Base-by-base conservation (phyloP, 2,113 vertebrate species). In the Sphaerodactylus townsendi region DNA sequence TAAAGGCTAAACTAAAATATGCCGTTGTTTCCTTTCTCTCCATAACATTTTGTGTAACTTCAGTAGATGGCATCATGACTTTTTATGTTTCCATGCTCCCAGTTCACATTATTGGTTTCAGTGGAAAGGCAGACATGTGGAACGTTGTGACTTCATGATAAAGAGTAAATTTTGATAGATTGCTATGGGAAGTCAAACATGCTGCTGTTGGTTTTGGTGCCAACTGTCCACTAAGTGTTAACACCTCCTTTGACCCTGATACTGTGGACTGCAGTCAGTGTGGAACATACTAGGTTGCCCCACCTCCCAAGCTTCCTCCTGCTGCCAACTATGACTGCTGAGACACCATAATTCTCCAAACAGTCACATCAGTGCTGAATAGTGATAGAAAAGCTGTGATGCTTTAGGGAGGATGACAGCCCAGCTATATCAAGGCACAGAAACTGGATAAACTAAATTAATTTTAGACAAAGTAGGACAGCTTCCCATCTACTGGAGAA, bases 391-490 rank as follows among this genome's bases (percentile, higher is more conserved):
- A 76, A 53, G 25, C 64, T n/a, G 15, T 75, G 73, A 30, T 28
- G 68, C 25, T 28, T 53, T 10, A n/a, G 66, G 62, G 68, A 39
- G 21, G 35, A 23, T 76, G 72, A 53, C 62, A 76, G 72, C 59
- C 28, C 72, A n/a, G 72, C 62, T 83, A 76, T 15, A 83, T 84
- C 82, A 84, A 84, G 30, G 82, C 35, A 41, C 15, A 84, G 35
- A 39, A 69, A 23, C 41, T 41, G 21, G 64, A 41, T 53, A 39
- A 23, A 84, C 23, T 84, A 37, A 64, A 75, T 83, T 48, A 75
- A 83, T 74, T 59, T 75, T 50, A 75, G 44, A 65, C 39, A 75
- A 84, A 77, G 46, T 84, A 48, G 64, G 64, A n/a, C 82, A 59
- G 46, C 11, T 41, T 30, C 64, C 46, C 46, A 23, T 21, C 35